Evolutionary conservation across 1,140 invertebrate genomes (phyloP), one percentile per base, ranked within the genome.

Genomic region (Apis florea): DNA sequence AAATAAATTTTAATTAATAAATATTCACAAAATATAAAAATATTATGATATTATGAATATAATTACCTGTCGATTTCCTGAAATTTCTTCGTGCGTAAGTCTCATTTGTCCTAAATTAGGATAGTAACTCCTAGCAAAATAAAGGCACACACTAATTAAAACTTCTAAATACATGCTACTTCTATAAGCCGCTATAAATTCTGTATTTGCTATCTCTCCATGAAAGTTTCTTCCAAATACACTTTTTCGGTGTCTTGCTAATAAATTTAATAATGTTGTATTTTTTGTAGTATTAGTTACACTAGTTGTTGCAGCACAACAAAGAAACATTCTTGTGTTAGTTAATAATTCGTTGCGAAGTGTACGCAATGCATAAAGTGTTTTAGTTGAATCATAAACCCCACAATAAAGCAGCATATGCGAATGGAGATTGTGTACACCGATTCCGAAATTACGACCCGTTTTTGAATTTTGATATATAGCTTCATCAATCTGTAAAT

Each of bases 141-240:
- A 97, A 71, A 98, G 93, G 90, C 97, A 97, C 47, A 97, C 94
- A 0, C 95, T 96, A 75, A 98, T 96, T 24, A 98, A 91, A 21
- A 97, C 95, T 92, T 98, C 97, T 53, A 98, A 92, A 89, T 97
- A 97, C 96, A 97, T 98, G 88, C 96, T 96, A 68, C 96, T 97
- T 5, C 97, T 91, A 86, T 96, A 96, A 11, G 94, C 93, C 21
- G 95, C 95, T 51, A 95, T 93, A 78, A 95, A 95, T 85, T 96
- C 95, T 4, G 94, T 94, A 69, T 92, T 95, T 12, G 95, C 93
- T 2, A 96, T 91, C 61, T 96, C 96, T 10, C 97, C 96, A 82
- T 95, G 94, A 92, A 98, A 98, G 74, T 96, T 96, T 87, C 96
- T 95, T 5, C 97, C 97, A 86, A 97, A 95, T 11, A 98, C 95